Evolutionary conservation across 1,140 invertebrate species (phyloP).

Genomic region (Macrobrachium nipponense): DNA sequence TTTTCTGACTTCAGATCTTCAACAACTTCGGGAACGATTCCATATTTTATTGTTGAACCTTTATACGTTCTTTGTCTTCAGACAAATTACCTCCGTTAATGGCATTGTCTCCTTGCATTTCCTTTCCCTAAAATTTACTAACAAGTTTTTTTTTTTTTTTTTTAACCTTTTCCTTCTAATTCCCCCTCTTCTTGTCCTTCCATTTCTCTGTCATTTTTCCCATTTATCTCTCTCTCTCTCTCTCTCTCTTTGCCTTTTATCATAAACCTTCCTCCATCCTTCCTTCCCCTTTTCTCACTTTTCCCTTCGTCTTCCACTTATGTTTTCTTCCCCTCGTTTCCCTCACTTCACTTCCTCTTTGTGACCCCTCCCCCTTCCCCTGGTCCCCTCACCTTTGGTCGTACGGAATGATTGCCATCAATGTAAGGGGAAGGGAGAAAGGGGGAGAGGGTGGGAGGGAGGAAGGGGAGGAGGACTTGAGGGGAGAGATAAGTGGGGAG

Average conservation of each 20-base stretch:
- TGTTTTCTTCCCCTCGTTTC: neutral
- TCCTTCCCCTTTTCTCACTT: neutral
- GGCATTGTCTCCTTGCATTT: neutral
- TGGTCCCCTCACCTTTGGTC: neutral
- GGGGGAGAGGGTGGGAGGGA: too few relatives aligned
- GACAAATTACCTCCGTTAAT: neutral
- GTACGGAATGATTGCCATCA: too few relatives aligned
- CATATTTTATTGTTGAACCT: too few relatives aligned
- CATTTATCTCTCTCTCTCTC: neutral
- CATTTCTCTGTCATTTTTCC: neutral
- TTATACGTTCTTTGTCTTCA: too few relatives aligned
- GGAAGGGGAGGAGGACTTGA: too few relatives aligned
- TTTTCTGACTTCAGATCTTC: too few relatives aligned
- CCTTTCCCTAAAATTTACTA: neutral
- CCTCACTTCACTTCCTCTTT: neutral
- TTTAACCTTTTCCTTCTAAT: neutral
- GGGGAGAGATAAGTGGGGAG: too few relatives aligned
- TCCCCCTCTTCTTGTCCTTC: neutral
- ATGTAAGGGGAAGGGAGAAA: too few relatives aligned
- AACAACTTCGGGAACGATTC: too few relatives aligned
- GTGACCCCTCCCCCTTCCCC: neutral
- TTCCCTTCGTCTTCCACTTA: slow-evolving; percentile 1
- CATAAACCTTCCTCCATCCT: neutral
- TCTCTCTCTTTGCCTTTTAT: neutral
- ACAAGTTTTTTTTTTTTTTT: neutral